Base-by-base conservation (phyloP, 2,888 invertebrate species). In the Drosophila quinaria region DNA sequence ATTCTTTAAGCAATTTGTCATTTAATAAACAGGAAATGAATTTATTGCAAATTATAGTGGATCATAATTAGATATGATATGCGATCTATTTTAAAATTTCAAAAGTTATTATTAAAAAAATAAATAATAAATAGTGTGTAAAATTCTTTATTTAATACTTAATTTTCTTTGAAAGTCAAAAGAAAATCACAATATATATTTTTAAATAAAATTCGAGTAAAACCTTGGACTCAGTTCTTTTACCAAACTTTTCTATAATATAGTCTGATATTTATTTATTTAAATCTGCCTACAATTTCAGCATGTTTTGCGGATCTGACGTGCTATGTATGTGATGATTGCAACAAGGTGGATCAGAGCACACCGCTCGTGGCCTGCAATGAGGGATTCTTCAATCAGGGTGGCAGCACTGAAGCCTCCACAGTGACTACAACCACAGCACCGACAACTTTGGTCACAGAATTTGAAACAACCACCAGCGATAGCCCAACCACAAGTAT, bases 281-380 rank as follows among this genome's bases (percentile, higher is more conserved):
- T 1, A 1, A 3, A 17, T 41, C 4, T 42, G 22, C 10, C n/a
- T 19, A 5, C n/a, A 55, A 22, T 50, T 44, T 1, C 66, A 91
- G 91, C 81, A 19, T 80, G 78, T 25, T 72, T 75, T 10, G 88
- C 80, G 39, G 80, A 91, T 55, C 64, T 92, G 11, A 73, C 79
- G 74, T 92, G 92, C 71, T 92, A 92, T 68, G 89, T 91, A 6
- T 92, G 92, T 67, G 86, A 91, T 19, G 67, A 91, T 46, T 92
- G 92, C 47, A 63, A 58, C 0, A 70, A 74, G 41, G 56, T 90
- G 35, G 76, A 79, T 6, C 74, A 69, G 15, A 55, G 74, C 11
- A 90, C 90, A 0, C 89, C 89, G 3, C 39, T 89, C 17, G 6
- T 85, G 61, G 63, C 71, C 42, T 92, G 92, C 60, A 84, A 92